Evolutionary conservation across 2,888 invertebrate genomes (phyloP), one percentile per base, ranked within the genome.

Genomic region (Athalia rosae): DNA sequence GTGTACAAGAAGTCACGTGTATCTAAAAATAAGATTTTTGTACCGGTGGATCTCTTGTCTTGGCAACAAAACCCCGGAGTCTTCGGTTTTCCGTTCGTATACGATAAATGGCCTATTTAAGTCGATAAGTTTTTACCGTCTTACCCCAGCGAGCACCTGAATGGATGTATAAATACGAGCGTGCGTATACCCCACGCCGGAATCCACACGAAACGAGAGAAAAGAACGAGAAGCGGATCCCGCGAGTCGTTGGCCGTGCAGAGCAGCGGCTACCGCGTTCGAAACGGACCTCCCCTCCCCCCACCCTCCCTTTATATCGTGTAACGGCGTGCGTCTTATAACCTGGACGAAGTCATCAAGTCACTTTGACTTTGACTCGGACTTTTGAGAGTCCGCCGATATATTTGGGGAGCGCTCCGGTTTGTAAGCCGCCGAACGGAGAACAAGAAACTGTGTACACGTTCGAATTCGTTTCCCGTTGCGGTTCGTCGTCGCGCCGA

Each of bases 341-440:
- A 71, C 71, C 71, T 81, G 84, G 84, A 87, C 83, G 82, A 85
- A 87, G 86, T 84, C 85, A 84, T 87, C 86, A 85, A 84, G 85
- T 85, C 85, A 82, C 77, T n/a, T n/a, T 66, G 81, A 78, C 81
- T 78, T 78, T n/a, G n/a, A n/a, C n/a, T n/a, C n/a, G n/a, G n/a
- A n/a, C n/a, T n/a, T n/a, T n/a, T n/a, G n/a, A 28, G 53, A 4
- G 8, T n/a, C n/a, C 8, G 53, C 15, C 15, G 8, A 53, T 53
- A 53, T 53, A 53, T 53, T 53, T 53, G 8, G 4, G 11, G 47
- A n/a, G n/a, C n/a, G 6, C 64, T 64, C 13, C n/a, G 45, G 50
- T 58, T 58, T 11, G n/a, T 45, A 13, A 67, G 53, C 67, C 58
- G 43, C 71, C 50, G 41, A 67, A 53, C 15, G 45, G 28, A 53